Evolutionary conservation across 2,888 invertebrate species (phyloP), one percentile per base, ranked within the genome.

Genomic region (Mongoloraphidia duomilia): DNA sequence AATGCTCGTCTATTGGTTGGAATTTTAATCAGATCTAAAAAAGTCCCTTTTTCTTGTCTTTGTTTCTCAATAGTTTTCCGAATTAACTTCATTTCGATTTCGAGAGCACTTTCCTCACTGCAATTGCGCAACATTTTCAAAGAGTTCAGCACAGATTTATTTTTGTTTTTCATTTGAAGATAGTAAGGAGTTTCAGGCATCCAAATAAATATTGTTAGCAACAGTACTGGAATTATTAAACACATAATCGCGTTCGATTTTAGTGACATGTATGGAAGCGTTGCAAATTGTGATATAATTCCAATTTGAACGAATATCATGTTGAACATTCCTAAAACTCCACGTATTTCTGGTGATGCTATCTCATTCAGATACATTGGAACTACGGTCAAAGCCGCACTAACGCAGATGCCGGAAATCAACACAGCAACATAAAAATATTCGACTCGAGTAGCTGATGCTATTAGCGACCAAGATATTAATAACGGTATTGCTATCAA

Each of bases 1-100:
- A 80, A 65, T 2, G 80, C 80, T 63, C 74, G 73, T 53, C 73
- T 71, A 57, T 74, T 74, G 0, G 70, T 71, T 12, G 69, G 68
- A 57, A 71, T 70, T 34, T 66, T 65, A 44, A 75, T 52, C 35
- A 76, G 60, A 56, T 75, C 74, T 44, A 64, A 58, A 68, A 73
- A 71, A 1, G 69, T 65, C 14, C 72, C 65, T 56, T 73, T 66
- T 56, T 73, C 72, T 52, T 71, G 70, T 72, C 72, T 68, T 46
- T 74, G 72, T 53, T 68, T 70, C 55, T 72, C 62, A 60, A 73
- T 69, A 56, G 71, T 69, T 41, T 69, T 54, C 71, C 79, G 63
- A 52, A 60, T 57, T 17, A 41, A 42, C 43, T 58, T 56, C 39
- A 65, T 49, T 53, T 70, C 70, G 9, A 26, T 33, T 17, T 47